phyloP scores from a whole-genome alignment of 1,140 invertebrate genomes.

The Atta colombica region DNA sequence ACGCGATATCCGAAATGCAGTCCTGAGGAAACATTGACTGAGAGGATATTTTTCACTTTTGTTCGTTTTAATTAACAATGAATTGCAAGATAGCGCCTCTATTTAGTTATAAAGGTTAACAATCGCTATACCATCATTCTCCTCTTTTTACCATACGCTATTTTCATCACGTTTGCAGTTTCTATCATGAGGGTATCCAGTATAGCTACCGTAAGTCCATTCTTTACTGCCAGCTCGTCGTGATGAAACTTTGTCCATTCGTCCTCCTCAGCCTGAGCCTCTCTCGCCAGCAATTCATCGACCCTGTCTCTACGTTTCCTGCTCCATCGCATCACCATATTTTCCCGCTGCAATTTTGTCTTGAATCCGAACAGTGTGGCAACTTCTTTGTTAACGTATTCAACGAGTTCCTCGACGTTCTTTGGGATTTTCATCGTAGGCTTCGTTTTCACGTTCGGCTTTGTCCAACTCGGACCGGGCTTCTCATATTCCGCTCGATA shows the following conservation, averaged over 20 bases:
- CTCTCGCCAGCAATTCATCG: conserved; percentile 90
- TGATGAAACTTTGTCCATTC: conserved; percentile 91
- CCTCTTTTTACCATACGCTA: conserved; percentile 82
- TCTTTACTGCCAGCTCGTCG: conserved; percentile 90
- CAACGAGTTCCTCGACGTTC: conserved; percentile 83
- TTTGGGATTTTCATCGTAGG: conserved; percentile 83
- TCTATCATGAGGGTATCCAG: conserved; percentile 89
- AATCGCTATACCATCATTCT: conserved; percentile 73
- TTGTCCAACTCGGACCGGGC: conserved; percentile 87
- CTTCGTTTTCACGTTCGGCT: conserved; percentile 83
- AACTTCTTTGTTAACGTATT: conserved; percentile 87
- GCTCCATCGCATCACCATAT: conserved; percentile 89
- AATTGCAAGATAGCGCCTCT: background rate
- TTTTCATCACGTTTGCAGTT: conserved; percentile 86
- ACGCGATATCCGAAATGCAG: conserved; percentile 27
- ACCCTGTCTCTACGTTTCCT: conserved; percentile 91
- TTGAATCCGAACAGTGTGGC: conserved; percentile 88
- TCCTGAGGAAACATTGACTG: conserved; percentile 46
- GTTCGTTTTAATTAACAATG: background rate
- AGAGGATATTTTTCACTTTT: background rate
- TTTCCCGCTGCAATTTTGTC: conserved; percentile 87
- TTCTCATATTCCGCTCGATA: conserved; percentile 85
- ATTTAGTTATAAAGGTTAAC: background rate
- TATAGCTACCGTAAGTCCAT: conserved; percentile 89
- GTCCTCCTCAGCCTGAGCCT: conserved; percentile 90